A percentile compares a stretch with the other conserved stretches of the same genome.
phyloP scores from a whole-genome alignment of 2,113 vertebrate genomes.

The Neotoma lepida region DNA sequence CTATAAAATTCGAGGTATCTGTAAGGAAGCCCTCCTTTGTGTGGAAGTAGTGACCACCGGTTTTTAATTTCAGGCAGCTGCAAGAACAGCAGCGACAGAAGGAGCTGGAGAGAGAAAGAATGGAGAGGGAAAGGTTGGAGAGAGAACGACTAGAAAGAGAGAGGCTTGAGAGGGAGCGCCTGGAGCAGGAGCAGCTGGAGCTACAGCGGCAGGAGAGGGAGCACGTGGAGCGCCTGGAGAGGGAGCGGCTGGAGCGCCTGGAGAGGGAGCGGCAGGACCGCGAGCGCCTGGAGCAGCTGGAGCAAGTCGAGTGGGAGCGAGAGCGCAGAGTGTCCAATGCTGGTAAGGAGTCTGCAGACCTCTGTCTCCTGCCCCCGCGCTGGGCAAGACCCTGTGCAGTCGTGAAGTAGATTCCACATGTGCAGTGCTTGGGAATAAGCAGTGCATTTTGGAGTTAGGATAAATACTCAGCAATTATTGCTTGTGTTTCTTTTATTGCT shows the following conservation, averaged over 20 bases:
- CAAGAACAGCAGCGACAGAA: constrained; percentile 97
- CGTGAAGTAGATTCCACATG: rapidly evolving
- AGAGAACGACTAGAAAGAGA: constrained; percentile 87
- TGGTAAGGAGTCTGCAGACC: constrained; percentile 87
- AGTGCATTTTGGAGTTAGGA: background rate
- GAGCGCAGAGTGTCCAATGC: constrained; percentile 92
- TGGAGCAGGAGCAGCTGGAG: constrained; percentile 85
- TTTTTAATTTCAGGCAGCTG: constrained; percentile 88
- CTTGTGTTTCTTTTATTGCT: constrained; percentile 41
- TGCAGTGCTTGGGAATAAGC: background rate
- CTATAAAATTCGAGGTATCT: background rate
- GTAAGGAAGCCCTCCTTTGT: background rate
- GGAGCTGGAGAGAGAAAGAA: constrained; percentile 89
- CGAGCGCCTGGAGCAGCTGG: constrained; percentile 87
- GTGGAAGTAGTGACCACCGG: rapidly evolving
- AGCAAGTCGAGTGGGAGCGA: constrained; percentile 91
- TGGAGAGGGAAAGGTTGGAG: constrained; percentile 87
- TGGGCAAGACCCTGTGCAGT: background rate
- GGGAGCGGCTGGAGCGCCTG: constrained; percentile 75
- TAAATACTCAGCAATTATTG: background rate
- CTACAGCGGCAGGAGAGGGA: constrained; percentile 86
- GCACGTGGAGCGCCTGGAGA: constrained; percentile 86
- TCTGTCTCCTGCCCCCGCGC: background rate
- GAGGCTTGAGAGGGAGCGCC: constrained; percentile 87
- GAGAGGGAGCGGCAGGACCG: constrained; percentile 85